A percentile compares a stretch with the other conserved stretches of the same genome.
phyloP scores from a whole-genome alignment of 2,113 vertebrate genomes.

The Myrmecophaga tridactyla region DNA sequence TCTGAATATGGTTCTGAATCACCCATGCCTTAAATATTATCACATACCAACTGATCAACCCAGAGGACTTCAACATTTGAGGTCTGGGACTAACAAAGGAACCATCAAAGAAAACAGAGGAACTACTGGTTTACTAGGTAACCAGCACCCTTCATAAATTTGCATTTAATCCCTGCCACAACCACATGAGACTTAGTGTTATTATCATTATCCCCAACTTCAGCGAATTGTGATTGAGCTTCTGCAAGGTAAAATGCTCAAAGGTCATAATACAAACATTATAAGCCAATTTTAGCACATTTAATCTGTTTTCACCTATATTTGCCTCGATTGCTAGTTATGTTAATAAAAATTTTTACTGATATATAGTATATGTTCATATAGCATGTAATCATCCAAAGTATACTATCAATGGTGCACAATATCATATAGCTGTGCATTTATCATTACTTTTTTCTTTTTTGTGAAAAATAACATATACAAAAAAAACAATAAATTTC shows the following conservation, averaged over 20 bases:
- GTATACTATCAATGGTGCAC: no score
- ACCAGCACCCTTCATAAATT: not conserved
- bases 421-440: no score
- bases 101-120: not conserved
- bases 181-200: not conserved
- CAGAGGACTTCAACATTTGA: not conserved
- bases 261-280: not conserved
- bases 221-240: not conserved
- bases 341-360: no score
- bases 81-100: not conserved
- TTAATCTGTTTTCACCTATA: not conserved
- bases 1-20: conserved; percentile 13
- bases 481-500: no score
- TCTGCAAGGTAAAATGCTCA: not conserved
- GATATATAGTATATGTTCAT: no score
- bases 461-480: no score
- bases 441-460: no score
- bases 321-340: not conserved
- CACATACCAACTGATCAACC: not conserved
- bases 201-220: not conserved
- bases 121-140: not conserved
- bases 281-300: not conserved
- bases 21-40: not conserved
- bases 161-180: not conserved
- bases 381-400: no score